Percentiles rank a stretch among this genome's conserved stretches.
Evolutionary conservation across 2,888 invertebrate species (phyloP).

Genomic region (Boloria euphrosyne): DNA sequence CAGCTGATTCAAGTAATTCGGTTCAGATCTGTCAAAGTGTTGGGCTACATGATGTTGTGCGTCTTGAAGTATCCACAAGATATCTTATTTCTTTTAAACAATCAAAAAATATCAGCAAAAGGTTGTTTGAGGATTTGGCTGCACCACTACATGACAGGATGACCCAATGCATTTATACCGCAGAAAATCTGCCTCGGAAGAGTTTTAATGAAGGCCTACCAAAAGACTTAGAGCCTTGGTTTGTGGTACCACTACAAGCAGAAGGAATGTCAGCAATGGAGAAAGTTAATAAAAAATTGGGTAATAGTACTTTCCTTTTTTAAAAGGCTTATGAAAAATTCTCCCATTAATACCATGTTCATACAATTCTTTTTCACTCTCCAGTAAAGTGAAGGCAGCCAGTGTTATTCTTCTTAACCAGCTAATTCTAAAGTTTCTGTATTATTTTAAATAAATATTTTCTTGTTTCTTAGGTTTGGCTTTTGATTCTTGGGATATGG

Average conservation of each 20-base stretch:
- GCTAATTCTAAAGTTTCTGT: too few species aligned
- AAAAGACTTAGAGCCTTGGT: slow-evolving; percentile 87
- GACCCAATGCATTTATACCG: slow-evolving; percentile 94
- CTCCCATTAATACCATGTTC: too few species aligned
- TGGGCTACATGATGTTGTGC: slow-evolving; percentile 87
- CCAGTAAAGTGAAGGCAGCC: too few species aligned
- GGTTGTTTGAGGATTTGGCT: slow-evolving; percentile 75
- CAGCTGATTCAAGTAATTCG: slow-evolving; percentile 97
- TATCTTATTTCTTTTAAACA: slow-evolving; percentile 84
- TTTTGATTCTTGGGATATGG: slow-evolving; percentile 95
- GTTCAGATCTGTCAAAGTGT: slow-evolving; percentile 96
- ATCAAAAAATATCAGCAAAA: slow-evolving; percentile 58
- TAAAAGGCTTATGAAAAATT: not conserved
- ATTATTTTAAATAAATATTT: too few species aligned
- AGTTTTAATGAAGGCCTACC: slow-evolving; percentile 87
- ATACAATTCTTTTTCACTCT: too few species aligned
- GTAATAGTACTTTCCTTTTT: slow-evolving; percentile 48
- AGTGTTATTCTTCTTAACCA: too few species aligned
- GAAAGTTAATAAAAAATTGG: slow-evolving; percentile 89
- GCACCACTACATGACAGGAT: slow-evolving; percentile 92
- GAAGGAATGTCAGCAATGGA: slow-evolving; percentile 91
- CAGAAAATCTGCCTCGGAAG: slow-evolving; percentile 83
- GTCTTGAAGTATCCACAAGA: slow-evolving; percentile 91
- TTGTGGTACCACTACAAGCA: slow-evolving; percentile 90
- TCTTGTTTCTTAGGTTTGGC: slow-evolving; percentile 85